Evolutionary conservation across 2,888 invertebrate genomes (phyloP).

Genomic region (Diaphora mendica): DNA sequence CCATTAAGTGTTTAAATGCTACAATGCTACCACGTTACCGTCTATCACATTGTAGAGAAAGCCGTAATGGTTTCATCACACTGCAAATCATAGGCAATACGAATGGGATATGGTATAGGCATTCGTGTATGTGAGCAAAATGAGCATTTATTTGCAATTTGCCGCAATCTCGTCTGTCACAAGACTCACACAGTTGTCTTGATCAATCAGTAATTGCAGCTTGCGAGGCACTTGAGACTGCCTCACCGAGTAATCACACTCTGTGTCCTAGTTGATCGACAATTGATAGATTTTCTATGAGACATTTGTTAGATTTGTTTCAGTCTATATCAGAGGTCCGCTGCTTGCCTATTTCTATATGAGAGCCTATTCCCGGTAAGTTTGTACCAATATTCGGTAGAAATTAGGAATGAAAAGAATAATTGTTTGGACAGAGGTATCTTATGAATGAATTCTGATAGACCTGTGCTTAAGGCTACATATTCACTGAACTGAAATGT

Average conservation of each 20-base stretch:
- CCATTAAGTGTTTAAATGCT: slow-evolving; percentile 46
- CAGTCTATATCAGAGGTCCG: background rate
- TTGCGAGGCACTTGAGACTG: slow-evolving; percentile 28
- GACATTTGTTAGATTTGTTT: slow-evolving; percentile 21
- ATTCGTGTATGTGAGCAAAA: slow-evolving; percentile 33
- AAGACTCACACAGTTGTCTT: slow-evolving; percentile 19
- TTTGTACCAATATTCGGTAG: background rate
- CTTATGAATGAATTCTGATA: too few relatives aligned
- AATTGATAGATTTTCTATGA: slow-evolving; percentile 22
- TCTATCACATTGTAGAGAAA: slow-evolving; percentile 45
- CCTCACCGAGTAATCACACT: slow-evolving; percentile 38
- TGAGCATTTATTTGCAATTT: slow-evolving; percentile 58
- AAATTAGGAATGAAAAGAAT: too few relatives aligned
- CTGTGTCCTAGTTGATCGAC: slow-evolving; percentile 12
- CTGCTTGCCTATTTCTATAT: background rate
- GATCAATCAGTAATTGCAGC: slow-evolving; percentile 40
- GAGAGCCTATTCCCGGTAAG: background rate
- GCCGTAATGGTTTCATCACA: slow-evolving; percentile 52
- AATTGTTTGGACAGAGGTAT: too few relatives aligned
- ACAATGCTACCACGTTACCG: slow-evolving; percentile 27
- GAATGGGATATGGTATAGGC: slow-evolving; percentile 41
- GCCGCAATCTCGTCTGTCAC: slow-evolving; percentile 51
- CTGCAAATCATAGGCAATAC: slow-evolving; percentile 49
- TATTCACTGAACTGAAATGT: too few relatives aligned
- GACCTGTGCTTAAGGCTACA: too few relatives aligned